phyloP scores from a whole-genome alignment of 1,140 invertebrate genomes.

The Lineus longissimus region DNA sequence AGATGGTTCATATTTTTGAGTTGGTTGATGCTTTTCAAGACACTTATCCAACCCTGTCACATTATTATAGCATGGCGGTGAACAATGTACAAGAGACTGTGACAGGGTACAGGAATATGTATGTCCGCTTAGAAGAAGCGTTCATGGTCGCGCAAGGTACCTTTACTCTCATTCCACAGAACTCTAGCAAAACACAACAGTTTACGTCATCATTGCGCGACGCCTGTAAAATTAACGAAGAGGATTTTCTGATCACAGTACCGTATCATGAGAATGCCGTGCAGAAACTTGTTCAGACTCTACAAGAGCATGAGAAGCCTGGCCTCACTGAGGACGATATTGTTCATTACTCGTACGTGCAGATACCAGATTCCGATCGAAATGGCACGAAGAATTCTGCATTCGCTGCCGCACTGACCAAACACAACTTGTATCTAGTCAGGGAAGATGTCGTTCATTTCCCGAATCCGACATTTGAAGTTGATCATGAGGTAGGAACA shows the following conservation, averaged over 20 bases:
- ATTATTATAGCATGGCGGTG: conserved; percentile 34
- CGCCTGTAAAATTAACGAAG: conserved; percentile 20
- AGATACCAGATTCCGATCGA: not conserved
- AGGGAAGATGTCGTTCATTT: not conserved
- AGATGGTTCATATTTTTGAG: conserved; percentile 39
- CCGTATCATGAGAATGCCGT: not conserved
- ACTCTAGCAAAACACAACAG: conserved; percentile 27
- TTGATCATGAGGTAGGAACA: not conserved
- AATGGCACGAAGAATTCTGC: not conserved
- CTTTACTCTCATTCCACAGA: conserved; percentile 37
- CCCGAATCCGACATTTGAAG: conserved; percentile 5
- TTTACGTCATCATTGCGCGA: conserved; percentile 29
- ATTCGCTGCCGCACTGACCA: not conserved
- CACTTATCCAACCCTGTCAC: conserved; percentile 20
- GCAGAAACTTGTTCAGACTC: not conserved
- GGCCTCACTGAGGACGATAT: not conserved
- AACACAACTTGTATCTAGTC: conserved; percentile 1
- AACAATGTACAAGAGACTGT: conserved; percentile 43
- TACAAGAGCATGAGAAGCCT: not conserved
- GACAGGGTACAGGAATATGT: conserved; percentile 38
- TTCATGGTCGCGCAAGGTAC: conserved; percentile 42
- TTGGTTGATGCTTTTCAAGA: conserved; percentile 22
- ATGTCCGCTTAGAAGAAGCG: conserved; percentile 42
- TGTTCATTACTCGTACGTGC: not conserved
- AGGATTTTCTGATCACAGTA: conserved; percentile 22